phyloP scores from a whole-genome alignment of 2,888 invertebrate species.

The Cosmorhoe ocellata region DNA sequence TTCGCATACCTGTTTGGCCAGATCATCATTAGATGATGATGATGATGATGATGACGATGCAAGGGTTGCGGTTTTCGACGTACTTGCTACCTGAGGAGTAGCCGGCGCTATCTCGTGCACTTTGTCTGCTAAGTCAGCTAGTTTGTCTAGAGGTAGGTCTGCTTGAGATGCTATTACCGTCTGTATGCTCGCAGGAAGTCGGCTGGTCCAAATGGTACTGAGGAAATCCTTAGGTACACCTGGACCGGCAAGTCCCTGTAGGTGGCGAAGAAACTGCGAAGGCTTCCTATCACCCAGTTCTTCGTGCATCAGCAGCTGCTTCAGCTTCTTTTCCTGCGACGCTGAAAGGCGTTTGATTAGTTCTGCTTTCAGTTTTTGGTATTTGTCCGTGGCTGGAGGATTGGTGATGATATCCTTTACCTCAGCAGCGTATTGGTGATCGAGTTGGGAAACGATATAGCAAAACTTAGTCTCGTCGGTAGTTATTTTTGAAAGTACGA shows the following conservation, averaged over 20 bases:
- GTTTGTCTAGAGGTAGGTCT: background rate
- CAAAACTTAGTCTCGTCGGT: too few relatives aligned
- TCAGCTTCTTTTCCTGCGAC: background rate
- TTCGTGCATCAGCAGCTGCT: constrained; percentile 1
- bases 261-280: background rate
- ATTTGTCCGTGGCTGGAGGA: background rate
- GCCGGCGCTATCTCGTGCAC: background rate
- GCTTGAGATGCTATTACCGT: constrained; percentile 2
- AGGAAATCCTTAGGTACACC: background rate
- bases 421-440: background rate
- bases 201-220: background rate
- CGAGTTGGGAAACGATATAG: background rate
- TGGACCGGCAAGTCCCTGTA: background rate
- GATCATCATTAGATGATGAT: background rate
- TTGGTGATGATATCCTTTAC: background rate
- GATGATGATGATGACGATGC: too few relatives aligned
- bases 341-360: constrained; percentile 2
- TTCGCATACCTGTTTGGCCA: background rate
- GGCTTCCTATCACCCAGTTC: constrained; percentile 1
- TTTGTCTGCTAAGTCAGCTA: constrained; percentile 1
- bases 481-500: too few relatives aligned
- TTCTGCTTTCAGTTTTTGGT: background rate
- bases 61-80: background rate
- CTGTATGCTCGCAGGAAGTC: too few relatives aligned
- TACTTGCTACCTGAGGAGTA: background rate